Evolutionary conservation across 2,113 vertebrate species (phyloP), one percentile per base, ranked within the genome.

Genomic region (Oreocharis arfaki): DNA sequence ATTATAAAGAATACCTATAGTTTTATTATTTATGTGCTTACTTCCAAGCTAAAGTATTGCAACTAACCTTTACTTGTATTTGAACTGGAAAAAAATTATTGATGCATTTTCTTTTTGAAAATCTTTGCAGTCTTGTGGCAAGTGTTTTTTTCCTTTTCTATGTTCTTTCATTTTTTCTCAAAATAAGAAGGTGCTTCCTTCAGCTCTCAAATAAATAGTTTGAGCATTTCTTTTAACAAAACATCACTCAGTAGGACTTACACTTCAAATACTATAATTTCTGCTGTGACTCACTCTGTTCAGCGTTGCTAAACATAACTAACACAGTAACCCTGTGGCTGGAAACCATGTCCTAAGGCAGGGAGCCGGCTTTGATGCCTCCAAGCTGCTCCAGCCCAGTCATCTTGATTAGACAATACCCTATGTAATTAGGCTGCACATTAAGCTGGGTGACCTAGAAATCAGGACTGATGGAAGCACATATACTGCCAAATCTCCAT

Each of bases 11-110:
- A 60, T 27, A 42, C 65, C n/a, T 61, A 32, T 75, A 50, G 41
- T 82, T 95, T 93, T 52, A n/a, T 69, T 90, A 55, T 87, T 85
- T 67, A 63, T 79, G 59, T 95, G 56, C 63, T 81, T 89, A 83
- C 91, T 90, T 76, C 88, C 69, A 93, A 85, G 50, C 4, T 21
- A 50, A 65, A 57, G 24, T 57, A 57, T 14, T 76, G n/a, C 55
- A 91, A 69, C 17, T 73, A 85, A 57, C 6, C 18, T 85, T 69
- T 73, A 49, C 52, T 52, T 47, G 44, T 23, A 47, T 69, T 33
- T 50, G 21, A 19, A 53, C 16, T 28, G 20, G 9, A 80, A 75
- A 57, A 60, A 70, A 89, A 24, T 4, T 55, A 63, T n/a, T 32
- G 23, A 77, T 37, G 8, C 10, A 11, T 71, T 87, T 69, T 53